phyloP scores from a whole-genome alignment of 1,140 invertebrate species.

The Megathymus violae region DNA sequence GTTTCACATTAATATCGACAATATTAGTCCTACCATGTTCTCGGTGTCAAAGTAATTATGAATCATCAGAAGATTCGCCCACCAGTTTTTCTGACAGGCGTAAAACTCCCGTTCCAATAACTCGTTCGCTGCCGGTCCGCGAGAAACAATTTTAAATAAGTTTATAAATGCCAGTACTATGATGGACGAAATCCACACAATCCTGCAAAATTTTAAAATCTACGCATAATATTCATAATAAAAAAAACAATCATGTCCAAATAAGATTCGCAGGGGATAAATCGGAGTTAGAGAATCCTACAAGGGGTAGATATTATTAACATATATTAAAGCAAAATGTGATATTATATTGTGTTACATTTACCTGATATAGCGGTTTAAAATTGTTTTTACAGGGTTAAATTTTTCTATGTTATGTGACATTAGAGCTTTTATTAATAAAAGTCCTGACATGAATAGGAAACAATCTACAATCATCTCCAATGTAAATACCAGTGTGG shows the following conservation, averaged over 20 bases:
- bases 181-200: no score
- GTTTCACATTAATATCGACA: no score
- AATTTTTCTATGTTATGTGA: not conserved
- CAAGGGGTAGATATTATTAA: no score
- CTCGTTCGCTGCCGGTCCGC: not conserved
- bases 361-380: not conserved
- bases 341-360: no score
- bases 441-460: not conserved
- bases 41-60: constrained; percentile 13
- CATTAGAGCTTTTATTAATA: not conserved
- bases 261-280: no score
- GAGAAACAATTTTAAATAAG: not conserved
- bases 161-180: not conserved
- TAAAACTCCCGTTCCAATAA: not conserved
- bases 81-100: constrained; percentile 13
- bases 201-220: no score
- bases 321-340: no score
- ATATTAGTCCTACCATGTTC: constrained; percentile 26
- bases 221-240: no score
- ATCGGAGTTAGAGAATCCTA: no score
- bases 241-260: no score
- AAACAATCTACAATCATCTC: not conserved
- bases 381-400: not conserved
- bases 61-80: constrained; percentile 12
- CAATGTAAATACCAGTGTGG: not conserved